Evolutionary conservation across 2,888 invertebrate genomes (phyloP).

Genomic region (Deilephila porcellus): DNA sequence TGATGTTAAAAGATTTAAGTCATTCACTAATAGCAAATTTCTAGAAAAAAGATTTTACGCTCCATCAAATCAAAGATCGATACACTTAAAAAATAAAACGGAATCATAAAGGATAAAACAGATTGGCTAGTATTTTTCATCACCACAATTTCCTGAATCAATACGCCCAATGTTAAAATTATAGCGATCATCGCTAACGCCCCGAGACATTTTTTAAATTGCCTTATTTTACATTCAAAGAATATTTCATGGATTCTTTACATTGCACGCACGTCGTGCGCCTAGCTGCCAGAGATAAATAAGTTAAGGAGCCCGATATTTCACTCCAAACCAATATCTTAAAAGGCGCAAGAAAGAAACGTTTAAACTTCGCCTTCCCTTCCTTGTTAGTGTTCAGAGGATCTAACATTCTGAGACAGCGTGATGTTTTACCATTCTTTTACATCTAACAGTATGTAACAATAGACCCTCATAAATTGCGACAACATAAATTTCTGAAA

Average conservation of each 20-base stretch:
- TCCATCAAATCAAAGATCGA: background rate
- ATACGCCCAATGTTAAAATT: conserved; percentile 44
- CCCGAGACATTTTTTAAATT: conserved; percentile 57
- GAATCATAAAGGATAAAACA: background rate
- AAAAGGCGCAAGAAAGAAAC: conserved; percentile 61
- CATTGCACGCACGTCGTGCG: conserved; percentile 69
- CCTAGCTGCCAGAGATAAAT: conserved; percentile 71
- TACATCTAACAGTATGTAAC: conserved; percentile 44
- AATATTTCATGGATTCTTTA: conserved; percentile 57
- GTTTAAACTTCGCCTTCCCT: conserved; percentile 53
- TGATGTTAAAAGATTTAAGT: background rate
- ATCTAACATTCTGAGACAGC: conserved; percentile 37
- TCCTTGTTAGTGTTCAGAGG: conserved; percentile 41
- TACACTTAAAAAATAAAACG: background rate
- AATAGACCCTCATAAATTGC: conserved; percentile 52
- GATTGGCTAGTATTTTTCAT: background rate
- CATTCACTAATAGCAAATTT: background rate
- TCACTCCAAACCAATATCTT: conserved; percentile 76
- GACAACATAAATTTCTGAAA: conserved; percentile 53
- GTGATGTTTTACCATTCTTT: conserved; percentile 35
- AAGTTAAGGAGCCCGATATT: conserved; percentile 71
- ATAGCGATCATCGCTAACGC: conserved; percentile 49
- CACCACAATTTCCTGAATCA: background rate
- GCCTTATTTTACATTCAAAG: conserved; percentile 62
- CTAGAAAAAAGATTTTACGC: background rate